Evolutionary conservation across 2,888 invertebrate species (phyloP).

Genomic region (Drosophila putrida): DNA sequence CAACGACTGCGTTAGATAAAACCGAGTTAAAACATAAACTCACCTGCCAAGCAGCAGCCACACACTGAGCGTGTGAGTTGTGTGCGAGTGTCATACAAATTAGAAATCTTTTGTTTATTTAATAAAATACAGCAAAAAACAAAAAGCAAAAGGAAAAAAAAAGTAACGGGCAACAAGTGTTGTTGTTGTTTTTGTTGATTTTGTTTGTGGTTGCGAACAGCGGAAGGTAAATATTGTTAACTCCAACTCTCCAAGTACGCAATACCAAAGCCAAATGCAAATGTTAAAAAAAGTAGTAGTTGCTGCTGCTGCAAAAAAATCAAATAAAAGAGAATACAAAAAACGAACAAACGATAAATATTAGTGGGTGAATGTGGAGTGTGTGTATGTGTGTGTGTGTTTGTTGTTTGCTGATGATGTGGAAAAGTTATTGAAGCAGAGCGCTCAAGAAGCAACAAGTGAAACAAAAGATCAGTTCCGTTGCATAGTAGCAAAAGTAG

Average conservation of each 20-base stretch:
- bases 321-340: conserved; percentile 16
- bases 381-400: conserved; percentile 12
- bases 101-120: conserved; percentile 58
- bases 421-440: conserved; percentile 54
- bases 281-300: conserved; percentile 28
- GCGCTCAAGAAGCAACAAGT: conserved; percentile 16
- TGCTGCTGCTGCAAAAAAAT: conserved; percentile 26
- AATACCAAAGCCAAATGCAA: conserved; percentile 43
- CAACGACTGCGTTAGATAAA: conserved; percentile 46
- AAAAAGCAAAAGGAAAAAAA: conserved; percentile 2
- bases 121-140: conserved; percentile 48
- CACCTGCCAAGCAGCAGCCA: conserved; percentile 15
- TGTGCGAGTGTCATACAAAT: conserved; percentile 52
- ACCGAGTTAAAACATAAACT: conserved; percentile 41
- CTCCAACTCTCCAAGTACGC: conserved; percentile 14
- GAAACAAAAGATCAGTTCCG: conserved; percentile 26
- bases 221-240: conserved; percentile 62
- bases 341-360: conserved; percentile 36
- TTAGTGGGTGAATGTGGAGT: conserved; percentile 43
- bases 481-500: conserved; percentile 4
- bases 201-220: conserved; percentile 26
- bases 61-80: conserved; percentile 43
- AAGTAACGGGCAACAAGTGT: conserved; percentile 55
- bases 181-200: conserved; percentile 19
- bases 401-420: conserved; percentile 44